Base-by-base conservation (phyloP, 2,113 vertebrate genomes). In the Bagarius yarrelli region DNA sequence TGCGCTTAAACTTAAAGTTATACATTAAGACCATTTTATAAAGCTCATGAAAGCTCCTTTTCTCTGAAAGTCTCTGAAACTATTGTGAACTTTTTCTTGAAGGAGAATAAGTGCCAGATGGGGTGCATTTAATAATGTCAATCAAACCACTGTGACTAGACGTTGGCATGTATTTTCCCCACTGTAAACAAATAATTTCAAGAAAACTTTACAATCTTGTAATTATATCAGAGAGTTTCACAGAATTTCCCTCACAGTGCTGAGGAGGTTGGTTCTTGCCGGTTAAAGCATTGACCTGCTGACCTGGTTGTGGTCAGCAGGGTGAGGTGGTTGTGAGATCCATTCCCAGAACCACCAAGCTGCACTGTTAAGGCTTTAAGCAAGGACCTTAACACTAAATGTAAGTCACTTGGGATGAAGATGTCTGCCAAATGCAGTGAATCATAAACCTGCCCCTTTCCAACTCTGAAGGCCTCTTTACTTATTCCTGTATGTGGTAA, bases 51-150 rank as follows among this genome's bases (percentile, higher is more conserved):
- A 71, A 50, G 44, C n/a, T 21, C 19, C 15, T 72, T 52, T 72
- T 71, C 4, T 4, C 5, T 32, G 6, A 32, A 44, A 72, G 60
- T 60, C 73, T 64, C 66, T 67, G 34, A 82, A 78, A 75, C 36
- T 40, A 79, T 30, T 32, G 30, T 50, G 19, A 18, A 74, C 78
- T 71, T 52, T 0, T 53, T 75, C 4, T 18, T 61, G 27, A 66
- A 81, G 60, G 67, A 71, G 74, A 57, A 47, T 59, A 57, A 52
- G 75, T 56, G 66, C 74, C 72, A 50, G 72, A 84, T 67, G 63
- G 80, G 81, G 63, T 71, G 60, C 50, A 40, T 74, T 76, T 83
- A 76, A 87, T 70, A 77, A 71, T 63, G 76, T 53, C 70, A 57
- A 19, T 52, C 32, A 76, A 73, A 40, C 55, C 25, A 36, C 55